Conservation (phyloP, 2,113 vertebrate genomes). For the Typhlomys cinereus region DNA sequence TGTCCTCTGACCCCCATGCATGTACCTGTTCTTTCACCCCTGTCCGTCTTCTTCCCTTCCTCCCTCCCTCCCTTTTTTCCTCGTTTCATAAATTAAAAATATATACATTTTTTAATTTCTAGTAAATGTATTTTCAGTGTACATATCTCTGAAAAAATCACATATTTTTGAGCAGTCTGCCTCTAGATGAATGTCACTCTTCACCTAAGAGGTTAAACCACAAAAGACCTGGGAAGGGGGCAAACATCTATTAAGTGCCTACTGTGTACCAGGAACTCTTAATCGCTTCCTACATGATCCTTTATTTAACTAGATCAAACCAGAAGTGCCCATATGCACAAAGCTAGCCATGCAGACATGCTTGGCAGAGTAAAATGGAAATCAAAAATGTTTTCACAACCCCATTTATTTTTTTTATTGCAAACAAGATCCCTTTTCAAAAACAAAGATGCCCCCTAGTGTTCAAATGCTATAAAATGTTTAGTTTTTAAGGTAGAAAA, state of each 20-base stretch:
- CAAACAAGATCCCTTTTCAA: neutral
- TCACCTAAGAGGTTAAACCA: neutral
- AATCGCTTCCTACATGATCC: neutral
- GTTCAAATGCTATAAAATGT: constrained; percentile 54
- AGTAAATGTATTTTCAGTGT: neutral
- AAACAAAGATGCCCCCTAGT: constrained; percentile 77
- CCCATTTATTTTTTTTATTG: no score
- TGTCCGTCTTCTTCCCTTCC: no score
- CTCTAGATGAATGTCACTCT: neutral
- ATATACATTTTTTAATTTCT: no score
- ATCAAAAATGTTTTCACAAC: neutral
- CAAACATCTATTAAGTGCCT: neutral
- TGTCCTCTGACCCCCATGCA: no score
- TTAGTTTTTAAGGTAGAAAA: constrained; percentile 33
- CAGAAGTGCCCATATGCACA: neutral
- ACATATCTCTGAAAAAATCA: neutral
- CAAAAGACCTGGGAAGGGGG: neutral
- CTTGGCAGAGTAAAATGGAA: constrained; percentile 31
- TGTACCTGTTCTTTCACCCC: no score
- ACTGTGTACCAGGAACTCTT: neutral
- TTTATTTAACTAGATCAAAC: neutral
- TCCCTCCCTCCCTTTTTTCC: no score
- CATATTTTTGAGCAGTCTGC: neutral
- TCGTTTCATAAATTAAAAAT: no score
- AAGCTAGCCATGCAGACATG: neutral